Percentiles rank a stretch among this genome's conserved stretches.
Evolutionary conservation across 2,888 invertebrate genomes (phyloP).

Genomic region (Galerucella pusilla): DNA sequence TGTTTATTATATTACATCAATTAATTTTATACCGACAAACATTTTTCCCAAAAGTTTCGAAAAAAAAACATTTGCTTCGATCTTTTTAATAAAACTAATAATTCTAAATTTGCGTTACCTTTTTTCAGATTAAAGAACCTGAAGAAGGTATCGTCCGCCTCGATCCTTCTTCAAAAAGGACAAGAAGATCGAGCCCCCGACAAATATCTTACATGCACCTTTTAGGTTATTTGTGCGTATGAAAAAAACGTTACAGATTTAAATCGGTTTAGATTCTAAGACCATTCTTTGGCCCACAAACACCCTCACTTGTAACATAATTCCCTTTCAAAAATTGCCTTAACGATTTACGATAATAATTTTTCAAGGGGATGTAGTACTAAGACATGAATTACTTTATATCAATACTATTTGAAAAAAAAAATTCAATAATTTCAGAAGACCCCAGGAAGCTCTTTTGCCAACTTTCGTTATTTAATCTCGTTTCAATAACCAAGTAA

Average conservation of each 20-base stretch:
- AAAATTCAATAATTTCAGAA: too few relatives aligned
- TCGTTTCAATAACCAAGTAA: too few relatives aligned
- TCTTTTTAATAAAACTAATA: not conserved
- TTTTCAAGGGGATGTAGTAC: not conserved
- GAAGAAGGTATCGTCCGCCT: not conserved
- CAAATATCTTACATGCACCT: slow-evolving; percentile 61
- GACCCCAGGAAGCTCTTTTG: too few relatives aligned
- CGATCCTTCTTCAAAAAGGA: slow-evolving; percentile 25
- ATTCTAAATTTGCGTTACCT: slow-evolving; percentile 9
- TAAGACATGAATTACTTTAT: not conserved
- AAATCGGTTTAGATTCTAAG: slow-evolving; percentile 41
- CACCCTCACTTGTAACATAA: slow-evolving; percentile 42
- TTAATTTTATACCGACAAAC: not conserved
- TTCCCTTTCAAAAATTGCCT: slow-evolving; percentile 25
- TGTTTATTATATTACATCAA: too few relatives aligned
- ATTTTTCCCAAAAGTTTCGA: not conserved
- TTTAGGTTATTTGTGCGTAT: slow-evolving; percentile 55
- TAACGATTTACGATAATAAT: slow-evolving; percentile 22
- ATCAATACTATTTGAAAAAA: not conserved
- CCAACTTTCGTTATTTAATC: too few relatives aligned
- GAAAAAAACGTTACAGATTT: slow-evolving; percentile 56
- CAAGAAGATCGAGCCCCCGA: slow-evolving; percentile 49
- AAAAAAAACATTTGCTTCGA: not conserved
- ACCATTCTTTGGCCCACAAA: slow-evolving; percentile 31
- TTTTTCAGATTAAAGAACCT: not conserved